These are phyloP conservation scores for Columba janthina DNA, from an alignment of 2,113 vertebrate species.

Conservation along the genomic window DNA sequence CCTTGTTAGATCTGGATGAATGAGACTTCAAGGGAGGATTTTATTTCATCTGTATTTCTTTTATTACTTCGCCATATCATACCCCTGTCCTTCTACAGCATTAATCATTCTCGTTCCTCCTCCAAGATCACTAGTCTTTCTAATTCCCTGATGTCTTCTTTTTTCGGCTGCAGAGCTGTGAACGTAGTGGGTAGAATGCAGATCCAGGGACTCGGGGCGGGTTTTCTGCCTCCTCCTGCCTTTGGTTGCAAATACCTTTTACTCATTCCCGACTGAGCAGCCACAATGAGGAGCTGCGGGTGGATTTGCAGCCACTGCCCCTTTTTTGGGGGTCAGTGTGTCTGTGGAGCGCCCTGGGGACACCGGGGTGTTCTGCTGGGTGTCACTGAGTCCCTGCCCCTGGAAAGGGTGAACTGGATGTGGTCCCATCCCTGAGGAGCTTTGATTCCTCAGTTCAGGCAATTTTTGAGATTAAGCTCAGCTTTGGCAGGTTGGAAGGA, in stretches of 20 bases:
- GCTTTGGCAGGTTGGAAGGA: background rate
- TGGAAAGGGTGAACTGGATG: background rate
- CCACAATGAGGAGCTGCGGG: background rate
- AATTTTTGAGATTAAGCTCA: background rate
- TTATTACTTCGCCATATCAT: background rate
- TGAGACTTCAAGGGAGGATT: slow-evolving; percentile 39
- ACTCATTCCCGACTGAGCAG: background rate
- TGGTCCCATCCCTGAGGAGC: background rate
- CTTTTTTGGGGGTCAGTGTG: background rate
- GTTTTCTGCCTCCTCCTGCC: background rate
- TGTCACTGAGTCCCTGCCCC: background rate
- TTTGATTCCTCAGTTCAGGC: background rate
- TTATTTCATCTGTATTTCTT: slow-evolving; percentile 51
- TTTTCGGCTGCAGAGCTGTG: background rate
- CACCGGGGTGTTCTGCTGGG: background rate
- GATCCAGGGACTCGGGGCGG: background rate
- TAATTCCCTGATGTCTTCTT: slow-evolving; percentile 21
- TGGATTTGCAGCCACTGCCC: background rate
- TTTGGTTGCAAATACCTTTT: background rate
- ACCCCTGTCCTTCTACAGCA: background rate
- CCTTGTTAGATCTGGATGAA: slow-evolving; percentile 39
- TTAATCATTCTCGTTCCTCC: slow-evolving; percentile 1
- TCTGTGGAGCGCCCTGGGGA: background rate
- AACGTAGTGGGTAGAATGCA: background rate
- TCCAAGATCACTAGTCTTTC: background rate